A percentile compares a stretch with the other conserved stretches of the same genome.
phyloP scores from a whole-genome alignment of 2,113 vertebrate species.

The Cygnus buccinator region DNA sequence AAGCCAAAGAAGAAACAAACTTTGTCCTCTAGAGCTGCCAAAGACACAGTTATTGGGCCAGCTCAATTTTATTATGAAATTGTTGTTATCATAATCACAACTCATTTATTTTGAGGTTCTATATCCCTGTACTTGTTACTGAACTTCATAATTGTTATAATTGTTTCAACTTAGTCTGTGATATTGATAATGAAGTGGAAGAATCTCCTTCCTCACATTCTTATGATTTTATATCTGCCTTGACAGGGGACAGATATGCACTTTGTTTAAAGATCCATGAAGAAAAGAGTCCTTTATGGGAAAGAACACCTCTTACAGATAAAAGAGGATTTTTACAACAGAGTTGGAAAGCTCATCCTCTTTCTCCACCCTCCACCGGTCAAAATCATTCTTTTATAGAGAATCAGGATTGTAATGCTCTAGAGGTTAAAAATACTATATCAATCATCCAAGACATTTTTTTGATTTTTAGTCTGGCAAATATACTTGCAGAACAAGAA shows the following conservation, averaged over 20 bases:
- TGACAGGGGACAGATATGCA: not conserved
- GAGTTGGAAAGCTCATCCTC: not conserved
- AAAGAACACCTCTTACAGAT: not conserved
- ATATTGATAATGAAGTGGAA: not conserved
- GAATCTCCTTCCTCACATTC: not conserved
- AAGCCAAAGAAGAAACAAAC: not conserved
- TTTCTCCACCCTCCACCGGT: not conserved
- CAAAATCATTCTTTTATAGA: not conserved
- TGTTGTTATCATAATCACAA: not conserved
- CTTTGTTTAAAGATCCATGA: not conserved
- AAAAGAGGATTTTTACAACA: not conserved
- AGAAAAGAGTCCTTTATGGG: accelerated
- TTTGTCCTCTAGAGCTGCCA: not conserved
- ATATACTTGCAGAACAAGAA: not conserved
- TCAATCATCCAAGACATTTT: not conserved
- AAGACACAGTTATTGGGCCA: not conserved
- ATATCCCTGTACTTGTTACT: accelerated
- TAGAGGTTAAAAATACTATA: not conserved
- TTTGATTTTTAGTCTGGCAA: not conserved
- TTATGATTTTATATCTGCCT: not conserved
- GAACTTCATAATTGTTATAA: not conserved
- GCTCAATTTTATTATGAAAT: not conserved
- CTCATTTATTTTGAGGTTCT: not conserved
- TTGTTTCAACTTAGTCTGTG: not conserved
- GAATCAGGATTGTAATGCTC: not conserved